phyloP scores from a whole-genome alignment of 2,113 vertebrate genomes.

The Hemichromis elongatus region DNA sequence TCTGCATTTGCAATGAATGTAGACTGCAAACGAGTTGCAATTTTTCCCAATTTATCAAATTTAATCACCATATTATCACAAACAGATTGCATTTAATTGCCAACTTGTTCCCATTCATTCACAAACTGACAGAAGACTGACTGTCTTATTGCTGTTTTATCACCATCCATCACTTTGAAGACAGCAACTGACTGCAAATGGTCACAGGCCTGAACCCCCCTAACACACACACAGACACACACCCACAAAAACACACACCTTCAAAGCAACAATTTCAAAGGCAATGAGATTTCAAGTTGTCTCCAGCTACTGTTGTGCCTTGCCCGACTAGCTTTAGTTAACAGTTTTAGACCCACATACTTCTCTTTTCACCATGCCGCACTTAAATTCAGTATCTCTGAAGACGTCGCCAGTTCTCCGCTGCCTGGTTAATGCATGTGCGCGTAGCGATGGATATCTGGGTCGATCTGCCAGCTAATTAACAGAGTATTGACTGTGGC shows the following conservation, averaged over 20 bases:
- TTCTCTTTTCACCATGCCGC: not conserved
- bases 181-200: not conserved
- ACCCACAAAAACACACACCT: not conserved
- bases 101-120: not conserved
- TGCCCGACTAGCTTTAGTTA: not conserved
- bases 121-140: not conserved
- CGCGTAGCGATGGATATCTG: conserved; percentile 2
- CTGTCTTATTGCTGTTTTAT: not conserved
- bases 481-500: conserved; percentile 48
- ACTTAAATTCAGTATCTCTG: not conserved
- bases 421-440: not conserved
- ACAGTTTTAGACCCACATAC: not conserved
- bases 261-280: not conserved
- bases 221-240: no score
- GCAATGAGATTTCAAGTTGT: not conserved
- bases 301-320: not conserved
- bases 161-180: not conserved
- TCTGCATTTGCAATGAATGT: not conserved
- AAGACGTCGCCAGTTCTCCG: not conserved
- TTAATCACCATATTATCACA: not conserved
- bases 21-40: not conserved
- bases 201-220: not conserved
- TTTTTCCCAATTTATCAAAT: not conserved
- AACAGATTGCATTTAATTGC: not conserved
- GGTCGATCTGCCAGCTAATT: conserved; percentile 48